A percentile compares a stretch with the other conserved stretches of the same genome.
phyloP scores from a whole-genome alignment of 2,797 vertebrate genomes.

The Pitangus sulphuratus region DNA sequence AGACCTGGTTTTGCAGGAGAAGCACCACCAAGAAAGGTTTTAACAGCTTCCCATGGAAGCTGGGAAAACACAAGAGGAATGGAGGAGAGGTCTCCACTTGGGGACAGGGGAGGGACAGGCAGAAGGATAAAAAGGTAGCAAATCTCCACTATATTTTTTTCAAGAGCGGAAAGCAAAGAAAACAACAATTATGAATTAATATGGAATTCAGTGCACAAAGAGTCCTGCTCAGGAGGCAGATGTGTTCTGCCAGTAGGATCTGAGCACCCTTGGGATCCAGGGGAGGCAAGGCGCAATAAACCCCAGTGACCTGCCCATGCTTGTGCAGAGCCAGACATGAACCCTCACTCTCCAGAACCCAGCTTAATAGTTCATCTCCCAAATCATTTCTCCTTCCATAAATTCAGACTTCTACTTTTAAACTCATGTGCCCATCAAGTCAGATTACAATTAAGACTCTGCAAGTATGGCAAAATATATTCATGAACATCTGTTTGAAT shows the following conservation, averaged over 20 bases:
- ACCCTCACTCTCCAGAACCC: background rate
- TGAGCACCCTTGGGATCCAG: background rate
- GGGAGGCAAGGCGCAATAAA: background rate
- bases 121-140: background rate
- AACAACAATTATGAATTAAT: background rate
- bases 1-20: background rate
- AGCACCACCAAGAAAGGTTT: background rate
- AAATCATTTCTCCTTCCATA: background rate
- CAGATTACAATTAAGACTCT: constrained; percentile 35
- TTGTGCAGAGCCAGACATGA: background rate
- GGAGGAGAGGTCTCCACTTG: background rate
- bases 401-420: constrained; percentile 3
- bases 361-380: background rate
- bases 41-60: background rate
- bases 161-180: background rate
- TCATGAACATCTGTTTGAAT: constrained; percentile 58
- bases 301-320: background rate
- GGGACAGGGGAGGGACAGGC: background rate
- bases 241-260: background rate
- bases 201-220: background rate
- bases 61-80: background rate
- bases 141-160: background rate
- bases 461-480: constrained; percentile 37
- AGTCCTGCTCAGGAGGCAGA: background rate
- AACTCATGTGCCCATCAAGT: constrained; percentile 8